Percentiles rank a stretch among this genome's conserved stretches.
phyloP scores from a whole-genome alignment of 2,113 vertebrate species.

The Leptosomus discolor region DNA sequence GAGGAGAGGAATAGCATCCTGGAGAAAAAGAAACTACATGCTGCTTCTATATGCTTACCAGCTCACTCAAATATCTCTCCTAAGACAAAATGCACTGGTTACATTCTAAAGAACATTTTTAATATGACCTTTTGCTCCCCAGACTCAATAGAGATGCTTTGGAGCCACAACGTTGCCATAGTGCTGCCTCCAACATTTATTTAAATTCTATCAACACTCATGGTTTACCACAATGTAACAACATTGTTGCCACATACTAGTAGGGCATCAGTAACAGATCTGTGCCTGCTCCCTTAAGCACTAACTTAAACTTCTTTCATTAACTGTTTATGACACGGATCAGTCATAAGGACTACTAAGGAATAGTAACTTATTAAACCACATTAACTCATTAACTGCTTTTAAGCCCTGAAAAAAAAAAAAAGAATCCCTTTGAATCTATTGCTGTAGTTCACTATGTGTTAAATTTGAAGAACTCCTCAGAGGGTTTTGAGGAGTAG shows the following conservation, averaged over 20 bases:
- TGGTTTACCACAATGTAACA: neutral
- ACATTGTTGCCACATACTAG: neutral
- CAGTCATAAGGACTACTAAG: too few relatives aligned
- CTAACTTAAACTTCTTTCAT: neutral
- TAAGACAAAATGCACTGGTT: neutral
- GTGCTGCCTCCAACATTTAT: neutral
- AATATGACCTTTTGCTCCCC: neutral
- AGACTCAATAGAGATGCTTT: neutral
- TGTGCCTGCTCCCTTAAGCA: neutral
- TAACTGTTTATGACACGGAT: neutral
- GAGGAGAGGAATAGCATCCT: neutral
- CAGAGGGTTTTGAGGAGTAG: neutral
- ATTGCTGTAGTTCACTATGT: neutral
- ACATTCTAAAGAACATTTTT: neutral
- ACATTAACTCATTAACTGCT: neutral
- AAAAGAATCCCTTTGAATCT: neutral
- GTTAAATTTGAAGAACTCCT: neutral
- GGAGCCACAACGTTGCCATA: neutral
- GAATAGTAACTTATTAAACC: neutral
- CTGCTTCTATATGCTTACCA: neutral
- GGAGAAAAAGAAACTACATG: neutral
- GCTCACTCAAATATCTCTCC: neutral
- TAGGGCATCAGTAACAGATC: neutral
- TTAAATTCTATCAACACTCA: neutral
- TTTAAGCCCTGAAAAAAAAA: neutral